Base-by-base conservation (phyloP, 2,113 vertebrate genomes). In the Pteronura brasiliensis region DNA sequence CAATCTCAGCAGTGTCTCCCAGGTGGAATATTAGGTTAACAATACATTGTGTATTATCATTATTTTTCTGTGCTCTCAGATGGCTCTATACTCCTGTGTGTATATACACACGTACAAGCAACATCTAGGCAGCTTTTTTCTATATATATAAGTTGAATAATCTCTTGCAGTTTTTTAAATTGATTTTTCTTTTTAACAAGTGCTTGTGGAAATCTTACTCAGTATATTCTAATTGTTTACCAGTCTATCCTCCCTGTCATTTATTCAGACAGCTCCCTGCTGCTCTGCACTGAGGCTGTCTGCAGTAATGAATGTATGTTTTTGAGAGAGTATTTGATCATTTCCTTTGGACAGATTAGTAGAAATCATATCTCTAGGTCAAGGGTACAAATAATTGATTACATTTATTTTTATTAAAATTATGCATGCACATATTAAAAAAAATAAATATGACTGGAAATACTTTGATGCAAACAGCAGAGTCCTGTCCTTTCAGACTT, bases 351-450 rank as follows among this genome's bases (percentile, higher is more conserved):
- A 36, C 61, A 9, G 29, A 31, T 71, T 34, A 94, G 44, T 36
- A 77, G 29, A 96, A 82, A 8, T 36, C 2, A 4, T 88, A 29
- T 71, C 5, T 82, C 4, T 77, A 61, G 34, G 29, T 79, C 17
- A 84, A 42, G 4, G 65, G 4, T 57, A 44, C n/a, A 47, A 85
- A 47, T 44, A 42, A 82, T 36, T 52, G 17, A 80, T 52, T 49
- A 7, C 74, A 13, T 39, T 84, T 79, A 71, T 87, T 83, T 93
- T 88, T 85, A n/a, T 77, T 36, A 91, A 90, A 88, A 90, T 65
- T 49, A 72, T 27, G 55, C 55, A 39, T 83, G 67, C 2, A 47
- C 1, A 36, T 52, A 44, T 89, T 44, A 23, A 52, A 84, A 52
- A 84, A 59, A 65, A 77, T 18, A 74, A 27, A 52, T 57, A 12